Conservation (phyloP, 2,797 vertebrate species). For the Clamator glandarius region DNA sequence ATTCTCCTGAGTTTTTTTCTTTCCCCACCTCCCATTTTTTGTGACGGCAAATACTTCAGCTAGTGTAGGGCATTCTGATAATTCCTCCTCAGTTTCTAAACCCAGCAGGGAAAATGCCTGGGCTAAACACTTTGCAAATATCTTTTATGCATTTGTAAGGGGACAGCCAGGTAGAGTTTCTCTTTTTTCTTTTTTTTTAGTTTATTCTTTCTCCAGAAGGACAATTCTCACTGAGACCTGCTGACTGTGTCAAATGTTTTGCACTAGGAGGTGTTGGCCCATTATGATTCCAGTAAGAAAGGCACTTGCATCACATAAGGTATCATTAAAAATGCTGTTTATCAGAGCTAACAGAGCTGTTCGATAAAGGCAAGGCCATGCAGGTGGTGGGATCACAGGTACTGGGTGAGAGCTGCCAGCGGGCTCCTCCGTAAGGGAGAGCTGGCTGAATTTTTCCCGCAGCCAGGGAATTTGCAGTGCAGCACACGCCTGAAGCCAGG, state of each 20-base stretch:
- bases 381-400: not conserved
- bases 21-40: not conserved
- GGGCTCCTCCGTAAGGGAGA: not conserved
- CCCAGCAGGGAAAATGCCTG: not conserved
- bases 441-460: not conserved
- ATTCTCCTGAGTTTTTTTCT: not conserved
- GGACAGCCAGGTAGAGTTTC: not conserved
- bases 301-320: not conserved
- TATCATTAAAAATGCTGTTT: not conserved
- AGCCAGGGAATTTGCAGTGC: not conserved
- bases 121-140: not conserved
- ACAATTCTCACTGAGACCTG: not conserved
- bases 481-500: no score
- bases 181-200: not conserved
- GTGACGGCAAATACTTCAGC: not conserved
- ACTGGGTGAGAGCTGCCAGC: not conserved
- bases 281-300: not conserved
- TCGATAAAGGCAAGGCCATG: no score
- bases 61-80: not conserved
- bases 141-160: fast-evolving
- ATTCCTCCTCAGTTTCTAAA: not conserved
- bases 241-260: not conserved
- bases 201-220: not conserved
- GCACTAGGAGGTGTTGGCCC: not conserved
- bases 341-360: not conserved